Evolutionary conservation across 2,113 vertebrate genomes (phyloP).

Genomic region (Burhinus bistriatus): DNA sequence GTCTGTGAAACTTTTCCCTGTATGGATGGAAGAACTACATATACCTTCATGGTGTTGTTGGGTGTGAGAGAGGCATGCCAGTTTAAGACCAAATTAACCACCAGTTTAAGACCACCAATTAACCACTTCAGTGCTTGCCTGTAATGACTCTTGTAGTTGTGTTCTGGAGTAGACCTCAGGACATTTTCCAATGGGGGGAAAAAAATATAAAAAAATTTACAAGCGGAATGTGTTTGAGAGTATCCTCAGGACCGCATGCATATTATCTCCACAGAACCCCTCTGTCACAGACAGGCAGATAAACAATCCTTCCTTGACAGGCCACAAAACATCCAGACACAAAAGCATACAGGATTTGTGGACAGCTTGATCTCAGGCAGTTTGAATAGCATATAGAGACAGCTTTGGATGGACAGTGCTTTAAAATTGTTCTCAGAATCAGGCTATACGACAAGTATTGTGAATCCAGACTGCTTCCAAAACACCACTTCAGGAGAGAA

Average conservation of each 20-base stretch:
- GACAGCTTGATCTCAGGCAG: background rate
- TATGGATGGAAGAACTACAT: background rate
- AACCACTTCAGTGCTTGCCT: background rate
- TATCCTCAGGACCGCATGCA: background rate
- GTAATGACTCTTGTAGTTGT: background rate
- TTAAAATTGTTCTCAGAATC: background rate
- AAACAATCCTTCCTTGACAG: background rate
- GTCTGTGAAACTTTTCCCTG: background rate
- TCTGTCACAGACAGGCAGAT: background rate
- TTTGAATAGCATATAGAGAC: background rate
- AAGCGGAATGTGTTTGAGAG: background rate
- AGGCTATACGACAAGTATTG: background rate
- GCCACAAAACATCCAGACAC: background rate
- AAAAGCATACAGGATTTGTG: background rate
- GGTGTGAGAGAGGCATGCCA: background rate
- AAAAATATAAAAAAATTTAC: background rate
- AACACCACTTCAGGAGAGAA: background rate
- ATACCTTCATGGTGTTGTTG: background rate
- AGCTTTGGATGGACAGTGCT: background rate
- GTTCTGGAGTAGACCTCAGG: background rate
- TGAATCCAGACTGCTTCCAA: background rate
- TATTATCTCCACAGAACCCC: background rate
- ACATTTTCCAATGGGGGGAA: fast-evolving
- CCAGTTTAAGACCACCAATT: too few species aligned
- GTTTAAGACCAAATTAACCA: background rate